Evolutionary conservation across 2,797 vertebrate species (phyloP).

Genomic region (Peromyscus eremicus): DNA sequence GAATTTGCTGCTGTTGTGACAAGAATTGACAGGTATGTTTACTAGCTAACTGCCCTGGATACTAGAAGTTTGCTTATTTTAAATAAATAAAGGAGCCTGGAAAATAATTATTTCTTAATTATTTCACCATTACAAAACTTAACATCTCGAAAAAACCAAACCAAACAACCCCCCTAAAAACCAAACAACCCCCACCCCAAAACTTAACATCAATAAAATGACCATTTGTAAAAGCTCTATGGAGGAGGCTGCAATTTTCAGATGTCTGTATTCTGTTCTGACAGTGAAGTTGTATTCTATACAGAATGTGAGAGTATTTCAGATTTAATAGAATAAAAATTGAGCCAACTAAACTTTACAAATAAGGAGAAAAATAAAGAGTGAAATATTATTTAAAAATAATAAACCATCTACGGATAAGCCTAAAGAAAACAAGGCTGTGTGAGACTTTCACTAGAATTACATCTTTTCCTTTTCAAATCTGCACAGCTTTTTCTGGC

Average conservation of each 20-base stretch:
- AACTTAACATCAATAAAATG: constrained; percentile 33
- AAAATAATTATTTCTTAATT: constrained; percentile 42
- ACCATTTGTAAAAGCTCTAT: constrained; percentile 49
- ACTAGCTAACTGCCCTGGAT: constrained; percentile 11
- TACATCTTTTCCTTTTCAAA: constrained; percentile 33
- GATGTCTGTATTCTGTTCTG: constrained; percentile 50
- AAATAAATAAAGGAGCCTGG: background rate
- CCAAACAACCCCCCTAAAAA: background rate
- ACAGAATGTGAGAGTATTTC: constrained; percentile 38
- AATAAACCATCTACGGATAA: background rate
- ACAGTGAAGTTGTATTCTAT: background rate
- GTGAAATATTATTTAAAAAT: constrained; percentile 33
- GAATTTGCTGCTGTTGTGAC: background rate
- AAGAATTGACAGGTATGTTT: constrained; percentile 3
- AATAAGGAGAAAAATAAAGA: constrained; percentile 40
- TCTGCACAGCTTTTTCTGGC: background rate
- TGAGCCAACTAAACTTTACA: constrained; percentile 51
- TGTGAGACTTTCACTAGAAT: background rate
- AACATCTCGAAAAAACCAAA: background rate
- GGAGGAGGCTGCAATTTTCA: constrained; percentile 37
- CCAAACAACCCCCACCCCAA: background rate
- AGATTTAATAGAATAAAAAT: constrained; percentile 46
- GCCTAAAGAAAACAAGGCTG: constrained; percentile 10
- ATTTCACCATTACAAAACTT: constrained; percentile 41
- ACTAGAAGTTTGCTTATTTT: background rate